Base-by-base conservation (phyloP, 2,888 invertebrate genomes). In the Dynastes maya region DNA sequence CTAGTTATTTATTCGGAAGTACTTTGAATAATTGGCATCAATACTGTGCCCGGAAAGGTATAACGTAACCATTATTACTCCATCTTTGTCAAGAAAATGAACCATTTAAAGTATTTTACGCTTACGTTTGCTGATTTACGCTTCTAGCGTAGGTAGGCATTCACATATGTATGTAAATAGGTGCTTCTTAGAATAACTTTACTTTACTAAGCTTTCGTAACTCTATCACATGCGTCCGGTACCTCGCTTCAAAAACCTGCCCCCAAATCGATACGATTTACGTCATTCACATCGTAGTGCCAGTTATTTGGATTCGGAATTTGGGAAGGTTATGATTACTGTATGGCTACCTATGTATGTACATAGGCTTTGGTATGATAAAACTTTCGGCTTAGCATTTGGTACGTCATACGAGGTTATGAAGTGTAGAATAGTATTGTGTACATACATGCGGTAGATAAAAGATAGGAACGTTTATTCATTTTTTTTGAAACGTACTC, bases 191-290 rank as follows among this genome's bases (percentile, higher is more conserved):
- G 32, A 32, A 32, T 32, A 45, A 45, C 9, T 45, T 55, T 55
- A 3, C n/a, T 55, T 29, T 29, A 61, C 8, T 27, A 63, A 63
- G 29, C 63, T 13, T 32, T 63, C 27, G 27, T 32, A 63, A 40
- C 9, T 63, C 29, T 13, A 29, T 63, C 63, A 29, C 63, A 5
- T 29, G 63, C 11, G n/a, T 55, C 4, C 55, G 22, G 22, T 55
- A 13, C 11, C 22, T 13, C 9, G 63, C 27, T 32, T 63, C n/a
- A 29, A 63, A 63, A 63, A 32, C 63, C 13, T 63, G 63, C 63
- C 63, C 37, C 63, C 27, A 63, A 63, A 63, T 63, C 63, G 63
- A 63, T 63, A 63, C n/a, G 63, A 63, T 63, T 63, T 63, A 29
- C 63, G 63, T 63, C 63, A 63, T 63, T 27, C 63, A 63, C 32